These are phyloP conservation scores for Caenorhabditis remanei DNA, from an alignment of 1,140 invertebrate genomes.

Conservation along the genomic window DNA sequence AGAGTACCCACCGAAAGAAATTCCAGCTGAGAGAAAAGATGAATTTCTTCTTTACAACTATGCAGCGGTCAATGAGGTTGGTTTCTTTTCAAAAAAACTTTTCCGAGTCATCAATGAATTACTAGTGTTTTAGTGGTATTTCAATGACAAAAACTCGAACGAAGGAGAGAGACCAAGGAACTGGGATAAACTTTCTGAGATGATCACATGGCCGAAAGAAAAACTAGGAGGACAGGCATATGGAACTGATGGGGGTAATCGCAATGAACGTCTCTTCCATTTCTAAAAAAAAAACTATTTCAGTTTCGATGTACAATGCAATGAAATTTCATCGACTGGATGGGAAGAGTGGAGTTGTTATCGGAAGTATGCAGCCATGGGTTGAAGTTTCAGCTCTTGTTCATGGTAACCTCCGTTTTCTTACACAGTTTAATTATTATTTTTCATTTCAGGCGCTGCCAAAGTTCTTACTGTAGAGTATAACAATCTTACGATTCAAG, in stretches of 20 bases:
- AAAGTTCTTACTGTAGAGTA: slow-evolving; percentile 40
- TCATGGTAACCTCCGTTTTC: neutral
- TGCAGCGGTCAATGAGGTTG: neutral
- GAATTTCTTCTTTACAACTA: slow-evolving; percentile 12
- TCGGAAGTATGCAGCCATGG: slow-evolving; percentile 50
- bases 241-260: neutral
- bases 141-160: slow-evolving; percentile 4
- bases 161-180: slow-evolving; percentile 31
- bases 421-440: neutral
- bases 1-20: slow-evolving; percentile 1
- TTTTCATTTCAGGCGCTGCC: neutral
- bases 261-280: neutral
- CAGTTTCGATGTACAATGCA: slow-evolving; percentile 39
- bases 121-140: slow-evolving; percentile 10
- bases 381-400: slow-evolving; percentile 28
- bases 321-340: neutral
- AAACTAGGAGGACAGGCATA: slow-evolving; percentile 16
- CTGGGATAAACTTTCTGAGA: slow-evolving; percentile 21
- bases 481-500: slow-evolving; percentile 8
- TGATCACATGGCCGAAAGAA: neutral
- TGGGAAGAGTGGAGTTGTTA: slow-evolving; percentile 34
- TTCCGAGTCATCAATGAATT: no score
- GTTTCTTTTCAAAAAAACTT: neutral
- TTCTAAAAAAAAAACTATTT: neutral
- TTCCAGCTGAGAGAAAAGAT: neutral